Conservation (phyloP, 2,888 invertebrate genomes). For the Smittia aterrima region DNA sequence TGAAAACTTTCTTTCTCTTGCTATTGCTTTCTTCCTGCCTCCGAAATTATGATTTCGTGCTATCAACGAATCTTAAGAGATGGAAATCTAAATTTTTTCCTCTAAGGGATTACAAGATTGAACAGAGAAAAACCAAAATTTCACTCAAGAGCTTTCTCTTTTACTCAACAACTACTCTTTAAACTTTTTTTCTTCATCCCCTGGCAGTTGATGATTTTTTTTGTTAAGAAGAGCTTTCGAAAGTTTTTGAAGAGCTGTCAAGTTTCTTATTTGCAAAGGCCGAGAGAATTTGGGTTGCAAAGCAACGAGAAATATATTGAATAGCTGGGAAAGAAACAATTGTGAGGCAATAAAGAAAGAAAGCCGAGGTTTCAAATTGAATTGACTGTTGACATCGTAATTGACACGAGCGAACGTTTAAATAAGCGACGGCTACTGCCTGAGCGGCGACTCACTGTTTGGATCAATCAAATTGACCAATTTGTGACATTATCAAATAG, state of each 20-base stretch:
- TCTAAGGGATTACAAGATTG: background rate
- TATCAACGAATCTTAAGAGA: too few species aligned
- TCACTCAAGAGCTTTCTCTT: background rate
- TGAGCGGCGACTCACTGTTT: background rate
- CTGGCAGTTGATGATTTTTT: background rate
- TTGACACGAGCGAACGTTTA: background rate
- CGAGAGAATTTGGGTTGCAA: too few species aligned
- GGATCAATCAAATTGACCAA: background rate
- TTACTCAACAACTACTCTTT: background rate
- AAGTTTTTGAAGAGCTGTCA: background rate
- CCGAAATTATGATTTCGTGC: background rate
- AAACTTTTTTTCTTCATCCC: background rate
- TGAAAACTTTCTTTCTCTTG: background rate
- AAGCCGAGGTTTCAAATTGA: background rate
- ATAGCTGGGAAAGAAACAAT: too few species aligned
- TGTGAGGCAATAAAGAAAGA: too few species aligned
- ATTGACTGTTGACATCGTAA: constrained; percentile 11
- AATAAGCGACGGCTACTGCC: background rate
- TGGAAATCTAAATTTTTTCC: background rate
- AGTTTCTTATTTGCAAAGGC: too few species aligned
- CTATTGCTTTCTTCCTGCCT: too few species aligned
- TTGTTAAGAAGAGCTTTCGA: background rate
- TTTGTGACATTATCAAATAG: background rate
- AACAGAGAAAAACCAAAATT: background rate
- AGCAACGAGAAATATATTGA: too few species aligned